Percentiles rank a stretch among this genome's conserved stretches.
Evolutionary conservation across 92 coral and sea anemone genomes (phyloP).

Genomic region (Bergia sp.): DNA sequence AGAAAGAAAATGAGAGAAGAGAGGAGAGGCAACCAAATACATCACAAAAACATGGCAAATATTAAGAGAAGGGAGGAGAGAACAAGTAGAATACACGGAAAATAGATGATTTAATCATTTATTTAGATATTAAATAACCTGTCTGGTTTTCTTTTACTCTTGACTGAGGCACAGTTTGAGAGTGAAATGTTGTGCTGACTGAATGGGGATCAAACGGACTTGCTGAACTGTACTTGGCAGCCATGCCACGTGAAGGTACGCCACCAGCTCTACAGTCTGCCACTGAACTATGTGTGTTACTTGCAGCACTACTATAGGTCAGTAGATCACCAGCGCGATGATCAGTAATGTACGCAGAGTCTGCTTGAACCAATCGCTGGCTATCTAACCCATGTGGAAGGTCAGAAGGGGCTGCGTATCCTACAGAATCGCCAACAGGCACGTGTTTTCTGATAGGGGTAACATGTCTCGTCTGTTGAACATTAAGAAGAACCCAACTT

Average conservation of each 20-base stretch:
- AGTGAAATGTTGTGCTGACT: not conserved
- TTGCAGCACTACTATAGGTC: not conserved
- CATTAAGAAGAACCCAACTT: not conserved
- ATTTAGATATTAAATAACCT: constrained; percentile 1
- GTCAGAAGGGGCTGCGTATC: not conserved
- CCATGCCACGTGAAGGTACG: not conserved
- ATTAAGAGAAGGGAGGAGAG: no score
- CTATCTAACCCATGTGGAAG: not conserved
- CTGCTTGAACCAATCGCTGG: not conserved
- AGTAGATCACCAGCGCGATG: not conserved
- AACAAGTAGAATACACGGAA: not conserved
- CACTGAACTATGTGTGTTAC: not conserved
- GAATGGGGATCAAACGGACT: constrained; percentile 12
- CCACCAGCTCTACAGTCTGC: not conserved
- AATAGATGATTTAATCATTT: no score
- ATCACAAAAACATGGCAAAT: no score
- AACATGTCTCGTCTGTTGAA: not conserved
- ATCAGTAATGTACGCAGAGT: not conserved
- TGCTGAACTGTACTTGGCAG: constrained; percentile 31
- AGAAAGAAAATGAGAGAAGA: not conserved
- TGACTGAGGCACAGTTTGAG: not conserved
- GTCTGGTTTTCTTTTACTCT: not conserved
- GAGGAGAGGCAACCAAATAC: not conserved
- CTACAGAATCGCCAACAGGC: constrained; percentile 2
- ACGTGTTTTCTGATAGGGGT: not conserved